These are phyloP conservation scores for Gobionotothen gibberifrons DNA, from an alignment of 2,797 vertebrate genomes.

Conservation along the genomic window DNA sequence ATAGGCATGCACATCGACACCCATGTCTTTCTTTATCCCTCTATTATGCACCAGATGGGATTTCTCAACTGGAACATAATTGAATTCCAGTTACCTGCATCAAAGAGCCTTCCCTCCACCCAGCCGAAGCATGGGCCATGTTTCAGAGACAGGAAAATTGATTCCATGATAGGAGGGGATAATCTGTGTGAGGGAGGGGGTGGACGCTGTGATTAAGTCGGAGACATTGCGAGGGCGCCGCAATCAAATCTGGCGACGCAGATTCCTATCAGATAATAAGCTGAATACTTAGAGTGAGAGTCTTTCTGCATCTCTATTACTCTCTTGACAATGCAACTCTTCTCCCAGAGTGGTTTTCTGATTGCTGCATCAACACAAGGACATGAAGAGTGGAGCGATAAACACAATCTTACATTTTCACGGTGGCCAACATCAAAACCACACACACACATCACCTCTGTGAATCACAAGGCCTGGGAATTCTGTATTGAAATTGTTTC, in stretches of 20 bases:
- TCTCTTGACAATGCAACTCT: slow-evolving; percentile 29
- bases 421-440: slow-evolving; percentile 45
- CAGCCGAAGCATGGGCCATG: slow-evolving; percentile 11
- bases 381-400: slow-evolving; percentile 19
- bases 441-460: slow-evolving; percentile 31
- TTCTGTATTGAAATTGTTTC: slow-evolving; percentile 22
- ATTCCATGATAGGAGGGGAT: slow-evolving; percentile 56
- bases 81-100: slow-evolving; percentile 68
- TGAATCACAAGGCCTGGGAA: not conserved
- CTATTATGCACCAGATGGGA: slow-evolving; percentile 39
- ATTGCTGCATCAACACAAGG: slow-evolving; percentile 44
- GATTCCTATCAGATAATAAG: slow-evolving; percentile 74
- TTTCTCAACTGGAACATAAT: slow-evolving; percentile 42
- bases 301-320: slow-evolving; percentile 35
- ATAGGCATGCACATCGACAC: not conserved
- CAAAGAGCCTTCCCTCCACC: slow-evolving; percentile 58
- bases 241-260: slow-evolving; percentile 55
- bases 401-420: slow-evolving; percentile 36
- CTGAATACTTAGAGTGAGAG: slow-evolving; percentile 45
- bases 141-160: slow-evolving; percentile 74
- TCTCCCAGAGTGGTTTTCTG: slow-evolving; percentile 31
- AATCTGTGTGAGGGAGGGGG: slow-evolving; percentile 41
- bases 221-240: slow-evolving; percentile 45
- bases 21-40: slow-evolving; percentile 3
- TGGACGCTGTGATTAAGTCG: slow-evolving; percentile 64